A percentile compares a stretch with the other conserved stretches of the same genome.
phyloP scores from a whole-genome alignment of 1,140 invertebrate genomes.

The Pseudomyrmex sp. region DNA sequence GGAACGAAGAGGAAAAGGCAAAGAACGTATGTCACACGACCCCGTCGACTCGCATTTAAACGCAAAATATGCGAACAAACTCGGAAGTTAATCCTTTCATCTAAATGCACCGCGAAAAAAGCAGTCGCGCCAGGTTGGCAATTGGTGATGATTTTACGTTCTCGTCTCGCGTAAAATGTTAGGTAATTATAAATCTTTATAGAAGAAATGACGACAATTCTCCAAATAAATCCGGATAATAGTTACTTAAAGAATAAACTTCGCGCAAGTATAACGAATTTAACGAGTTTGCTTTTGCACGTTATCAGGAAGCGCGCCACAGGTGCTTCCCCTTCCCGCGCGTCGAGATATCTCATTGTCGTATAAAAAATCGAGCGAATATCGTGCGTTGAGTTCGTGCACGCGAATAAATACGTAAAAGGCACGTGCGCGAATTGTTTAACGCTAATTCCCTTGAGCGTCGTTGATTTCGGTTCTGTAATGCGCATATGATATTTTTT shows the following conservation, averaged over 20 bases:
- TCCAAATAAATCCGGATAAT: background rate
- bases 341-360: conserved; percentile 3
- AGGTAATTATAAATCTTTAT: background rate
- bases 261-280: conserved; percentile 7
- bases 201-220: background rate
- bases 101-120: background rate
- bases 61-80: conserved; percentile 7
- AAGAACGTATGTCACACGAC: background rate
- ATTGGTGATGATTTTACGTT: no score
- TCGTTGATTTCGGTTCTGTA: background rate
- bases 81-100: conserved; percentile 57
- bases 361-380: background rate
- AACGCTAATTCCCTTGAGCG: conserved; percentile 11
- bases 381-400: background rate
- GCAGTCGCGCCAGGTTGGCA: no score
- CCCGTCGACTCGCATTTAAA: conserved; percentile 18
- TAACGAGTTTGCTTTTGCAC: background rate
- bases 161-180: background rate
- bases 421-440: background rate
- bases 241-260: background rate
- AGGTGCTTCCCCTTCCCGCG: conserved; percentile 16
- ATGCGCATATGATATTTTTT: background rate
- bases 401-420: conserved; percentile 1
- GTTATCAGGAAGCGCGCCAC: conserved; percentile 12
- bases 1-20: background rate